Evolutionary conservation across 2,113 vertebrate species (phyloP).

Genomic region (Sminthopsis crassicaudata): DNA sequence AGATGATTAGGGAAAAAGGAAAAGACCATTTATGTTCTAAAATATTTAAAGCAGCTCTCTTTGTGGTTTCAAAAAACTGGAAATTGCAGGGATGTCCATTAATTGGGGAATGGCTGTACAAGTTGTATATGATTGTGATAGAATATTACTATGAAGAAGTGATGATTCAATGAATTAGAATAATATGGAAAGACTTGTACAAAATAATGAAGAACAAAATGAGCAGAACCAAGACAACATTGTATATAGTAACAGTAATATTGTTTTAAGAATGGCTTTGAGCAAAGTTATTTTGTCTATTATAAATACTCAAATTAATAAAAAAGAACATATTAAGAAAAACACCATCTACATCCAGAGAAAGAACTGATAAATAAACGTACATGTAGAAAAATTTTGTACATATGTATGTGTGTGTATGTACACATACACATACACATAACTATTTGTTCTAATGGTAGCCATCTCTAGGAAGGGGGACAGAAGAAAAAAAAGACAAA

Average conservation of each 20-base stretch:
- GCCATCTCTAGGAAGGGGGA: no score
- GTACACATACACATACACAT: no score
- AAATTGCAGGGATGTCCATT: neutral
- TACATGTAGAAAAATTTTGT: no score
- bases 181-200: neutral
- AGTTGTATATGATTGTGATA: neutral
- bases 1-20: neutral
- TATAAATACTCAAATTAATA: no score
- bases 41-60: neutral
- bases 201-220: neutral
- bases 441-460: no score
- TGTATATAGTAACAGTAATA: neutral
- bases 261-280: neutral
- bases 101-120: neutral
- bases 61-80: neutral
- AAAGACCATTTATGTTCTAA: neutral
- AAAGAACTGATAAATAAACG: no score
- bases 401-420: no score
- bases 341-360: no score
- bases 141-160: neutral
- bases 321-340: no score
- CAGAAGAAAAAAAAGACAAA: neutral
- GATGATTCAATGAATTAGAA: neutral
- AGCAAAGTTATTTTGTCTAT: neutral
- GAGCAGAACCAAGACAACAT: neutral